Evolutionary conservation across 1,140 invertebrate genomes (phyloP), one percentile per base, ranked within the genome.

Genomic region (Sinella curviseta): DNA sequence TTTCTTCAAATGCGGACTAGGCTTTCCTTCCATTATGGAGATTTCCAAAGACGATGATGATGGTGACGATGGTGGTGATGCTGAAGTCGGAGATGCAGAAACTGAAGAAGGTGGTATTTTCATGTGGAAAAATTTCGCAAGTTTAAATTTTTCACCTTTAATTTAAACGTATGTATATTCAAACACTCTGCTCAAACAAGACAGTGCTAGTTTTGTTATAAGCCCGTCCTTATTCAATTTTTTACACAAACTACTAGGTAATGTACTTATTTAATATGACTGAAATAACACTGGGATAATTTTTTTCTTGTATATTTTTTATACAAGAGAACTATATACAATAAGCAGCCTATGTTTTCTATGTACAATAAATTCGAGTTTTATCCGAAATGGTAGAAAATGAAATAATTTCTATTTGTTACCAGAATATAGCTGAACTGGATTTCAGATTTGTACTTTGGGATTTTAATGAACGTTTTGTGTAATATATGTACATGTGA

Each of bases 1-100:
- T 88, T 93, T 94, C 88, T 95, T 95, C 84, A 98, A 90, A 30
- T 75, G 74, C 82, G 91, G 92, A 86, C 89, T 93, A 34, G 78
- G 80, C 76, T 83, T 83, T 31, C 75, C 80, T 74, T 83, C 82
- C 82, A 83, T 83, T 3, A 60, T 26, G 2, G 34, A 70, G 31
- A 31, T 30, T n/a, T 70, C 65, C 2, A 70, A 33, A 8, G 65
- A 2, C 39, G 36, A 4, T 75, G 74, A 4, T 30, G 24, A 12
- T 12, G 70, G 26, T 16, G 57, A 26, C 4, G 24, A 17, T 17
- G 57, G 57, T 17, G 57, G 57, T 17, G 57, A 65, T 8, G 14
- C 16, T 26, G 57, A 65, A 65, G 57, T 14, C 8, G 24, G 16
- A 17, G 65, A 70, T 12, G 65, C 8, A 17, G 65, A 31, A 3